Evolutionary conservation across 2,888 invertebrate species (phyloP), one percentile per base, ranked within the genome.

Genomic region (Miltochrista miniata): DNA sequence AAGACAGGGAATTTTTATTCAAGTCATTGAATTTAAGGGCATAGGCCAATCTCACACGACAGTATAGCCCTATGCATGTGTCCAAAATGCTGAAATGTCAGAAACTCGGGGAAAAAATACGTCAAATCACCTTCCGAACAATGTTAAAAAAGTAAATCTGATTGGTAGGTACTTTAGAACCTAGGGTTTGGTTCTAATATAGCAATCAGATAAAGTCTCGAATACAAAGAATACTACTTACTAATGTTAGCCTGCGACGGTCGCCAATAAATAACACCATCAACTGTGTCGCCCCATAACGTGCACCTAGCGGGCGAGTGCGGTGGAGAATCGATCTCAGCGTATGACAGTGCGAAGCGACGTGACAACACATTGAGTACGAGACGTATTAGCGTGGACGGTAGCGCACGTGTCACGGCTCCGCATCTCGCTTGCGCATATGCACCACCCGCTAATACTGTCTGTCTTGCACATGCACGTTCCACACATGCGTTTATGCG

Each of bases 191-290:
- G n/a, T n/a, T n/a, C n/a, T n/a, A n/a, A n/a, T n/a, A n/a, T n/a
- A n/a, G n/a, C n/a, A n/a, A n/a, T n/a, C n/a, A n/a, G n/a, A n/a
- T n/a, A n/a, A n/a, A n/a, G n/a, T n/a, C n/a, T 24, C 18, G 3
- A 24, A 24, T 24, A 24, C 18, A 2, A 24, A 24, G 18, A 24
- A 24, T 24, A 24, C 18, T 24, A 92, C 94, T 93, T 79, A 95
- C 96, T 94, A 58, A 95, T 95, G 79, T 96, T 96, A 47, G 95
- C 95, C 79, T 95, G 96, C 0, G 95, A 95, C 10, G 96, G 95
- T 61, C 95, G 88, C 95, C 95, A 96, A 70, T 95, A 95, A 47
- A 95, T 84, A 0, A 94, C 93, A 36, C 92, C 90, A 3, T 92
- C 92, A 1, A 95, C 92, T 8, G 93, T 91, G 56, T 95, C 94